Evolutionary conservation across 2,113 vertebrate species (phyloP).

Genomic region (Propithecus coquereli): DNA sequence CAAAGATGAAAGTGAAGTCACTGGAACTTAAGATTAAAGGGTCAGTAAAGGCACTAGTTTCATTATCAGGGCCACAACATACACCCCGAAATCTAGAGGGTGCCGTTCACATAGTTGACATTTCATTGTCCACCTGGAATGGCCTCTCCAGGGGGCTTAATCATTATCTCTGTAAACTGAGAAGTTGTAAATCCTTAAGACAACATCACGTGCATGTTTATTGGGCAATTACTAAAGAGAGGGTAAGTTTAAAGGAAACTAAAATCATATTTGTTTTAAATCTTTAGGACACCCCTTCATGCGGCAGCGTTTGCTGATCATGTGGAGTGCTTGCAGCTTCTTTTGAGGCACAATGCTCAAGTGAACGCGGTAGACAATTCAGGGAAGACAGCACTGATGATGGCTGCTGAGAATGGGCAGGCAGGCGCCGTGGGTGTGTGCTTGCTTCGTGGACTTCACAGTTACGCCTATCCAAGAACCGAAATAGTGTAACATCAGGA

Average conservation of each 20-base stretch:
- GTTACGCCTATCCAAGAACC: rapidly evolving
- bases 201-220: rapidly evolving
- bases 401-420: constrained; percentile 90
- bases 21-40: background rate
- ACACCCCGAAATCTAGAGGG: background rate
- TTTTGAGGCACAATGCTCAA: constrained; percentile 89
- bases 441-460: rapidly evolving
- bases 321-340: constrained; percentile 92
- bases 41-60: background rate
- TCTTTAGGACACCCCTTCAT: constrained; percentile 91
- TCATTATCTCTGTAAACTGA: background rate
- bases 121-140: background rate
- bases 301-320: constrained; percentile 93
- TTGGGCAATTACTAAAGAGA: background rate
- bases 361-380: constrained; percentile 87
- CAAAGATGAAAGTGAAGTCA: background rate
- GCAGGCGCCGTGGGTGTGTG: constrained; percentile 87
- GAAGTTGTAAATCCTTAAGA: background rate
- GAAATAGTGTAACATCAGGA: rapidly evolving
- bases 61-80: background rate
- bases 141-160: background rate
- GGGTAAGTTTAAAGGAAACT: background rate
- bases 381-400: constrained; percentile 91
- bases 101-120: background rate
- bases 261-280: background rate